Base-by-base conservation (phyloP, 2,888 invertebrate genomes). In the Deladenus siricidicola region DNA sequence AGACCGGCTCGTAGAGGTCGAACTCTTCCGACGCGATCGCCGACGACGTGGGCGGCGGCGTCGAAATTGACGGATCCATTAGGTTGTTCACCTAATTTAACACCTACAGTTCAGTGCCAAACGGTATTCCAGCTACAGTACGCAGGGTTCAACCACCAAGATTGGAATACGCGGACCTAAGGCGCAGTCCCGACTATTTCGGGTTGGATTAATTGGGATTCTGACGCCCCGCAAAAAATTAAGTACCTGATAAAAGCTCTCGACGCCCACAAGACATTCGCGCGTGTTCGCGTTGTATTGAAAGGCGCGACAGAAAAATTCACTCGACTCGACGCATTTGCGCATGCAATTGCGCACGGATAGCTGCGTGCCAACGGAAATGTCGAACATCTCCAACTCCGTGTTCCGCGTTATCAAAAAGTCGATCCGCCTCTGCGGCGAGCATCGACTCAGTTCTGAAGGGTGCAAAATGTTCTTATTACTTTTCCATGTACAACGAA, bases 1-100 rank as follows among this genome's bases (percentile, higher is more conserved):
- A 76, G 43, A 76, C 65, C 21, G 76, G 76, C 62, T 77, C 77
- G 60, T 70, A 77, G 17, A 77, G 68, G 65, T 75, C 73, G 10
- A 71, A 61, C 4, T 58, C 62, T 19, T 63, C 51, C 0, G 75
- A 70, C 14, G 70, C 65, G 17, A 42, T 19, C 21, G 47, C 56
- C 6, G 39, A 34, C 39, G 39, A 34, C 6, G 8, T 34, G 8
- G 39, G 14, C 6, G 39, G 39, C 14, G 30, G 19, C 23, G 54
- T 24, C 39, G 39, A 34, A 14, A 14, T 34, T 34, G 39, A 34
- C 39, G 39, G 14, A 10, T 10, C 14, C 8, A 14, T 34, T 14
- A 14, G 39, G 39, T 34, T 14, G 39, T 6, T n/a, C n/a, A n/a
- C n/a, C n/a, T n/a, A n/a, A n/a, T n/a, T n/a, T n/a, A n/a, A n/a